A percentile compares a stretch with the other conserved stretches of the same genome.
These are phyloP conservation scores for Paragorgia papillata DNA, from an alignment of 92 coral and sea anemone species.

Conservation along the genomic window DNA sequence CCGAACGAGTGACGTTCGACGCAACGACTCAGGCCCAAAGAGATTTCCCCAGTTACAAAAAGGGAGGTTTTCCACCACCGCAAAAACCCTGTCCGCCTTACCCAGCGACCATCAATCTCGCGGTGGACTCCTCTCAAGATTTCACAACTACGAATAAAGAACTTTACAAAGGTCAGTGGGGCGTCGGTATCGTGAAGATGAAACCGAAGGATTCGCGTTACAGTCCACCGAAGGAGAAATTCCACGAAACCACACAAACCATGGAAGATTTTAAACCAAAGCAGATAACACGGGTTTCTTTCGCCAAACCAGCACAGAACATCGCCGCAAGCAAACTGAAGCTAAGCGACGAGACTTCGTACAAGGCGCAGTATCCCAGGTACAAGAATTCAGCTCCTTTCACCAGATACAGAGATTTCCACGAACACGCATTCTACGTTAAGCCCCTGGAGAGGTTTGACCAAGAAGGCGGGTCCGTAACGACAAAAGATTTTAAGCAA, in stretches of 20 bases:
- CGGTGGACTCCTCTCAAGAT: slow-evolving; percentile 76
- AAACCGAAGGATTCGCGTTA: slow-evolving; percentile 65
- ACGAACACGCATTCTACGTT: slow-evolving; percentile 77
- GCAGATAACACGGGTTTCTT: slow-evolving; percentile 62
- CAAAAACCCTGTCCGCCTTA: slow-evolving; percentile 82
- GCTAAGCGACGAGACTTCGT: slow-evolving; percentile 83
- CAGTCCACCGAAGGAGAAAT: slow-evolving; percentile 68
- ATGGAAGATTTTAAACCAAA: slow-evolving; percentile 83
- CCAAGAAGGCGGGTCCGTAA: slow-evolving; percentile 85
- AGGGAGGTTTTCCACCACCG: slow-evolving; percentile 79
- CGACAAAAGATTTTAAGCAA: slow-evolving; percentile 83
- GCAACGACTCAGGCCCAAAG: slow-evolving; percentile 87
- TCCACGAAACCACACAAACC: slow-evolving; percentile 81
- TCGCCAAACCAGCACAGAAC: slow-evolving; percentile 75
- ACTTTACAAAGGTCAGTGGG: slow-evolving; percentile 84
- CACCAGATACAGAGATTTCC: slow-evolving; percentile 85
- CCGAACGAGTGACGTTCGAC: slow-evolving; percentile 81
- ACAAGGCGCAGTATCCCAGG: slow-evolving; percentile 78
- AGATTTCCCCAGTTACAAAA: slow-evolving; percentile 83
- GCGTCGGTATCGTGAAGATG: slow-evolving; percentile 32
- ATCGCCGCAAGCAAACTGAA: slow-evolving; percentile 75
- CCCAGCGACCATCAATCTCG: slow-evolving; percentile 86
- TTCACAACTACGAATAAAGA: slow-evolving; percentile 83
- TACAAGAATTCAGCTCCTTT: slow-evolving; percentile 69
- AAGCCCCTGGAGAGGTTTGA: slow-evolving; percentile 80